These are phyloP conservation scores for Agrotis exclamationis DNA, from an alignment of 2,888 invertebrate species.

Conservation along the genomic window DNA sequence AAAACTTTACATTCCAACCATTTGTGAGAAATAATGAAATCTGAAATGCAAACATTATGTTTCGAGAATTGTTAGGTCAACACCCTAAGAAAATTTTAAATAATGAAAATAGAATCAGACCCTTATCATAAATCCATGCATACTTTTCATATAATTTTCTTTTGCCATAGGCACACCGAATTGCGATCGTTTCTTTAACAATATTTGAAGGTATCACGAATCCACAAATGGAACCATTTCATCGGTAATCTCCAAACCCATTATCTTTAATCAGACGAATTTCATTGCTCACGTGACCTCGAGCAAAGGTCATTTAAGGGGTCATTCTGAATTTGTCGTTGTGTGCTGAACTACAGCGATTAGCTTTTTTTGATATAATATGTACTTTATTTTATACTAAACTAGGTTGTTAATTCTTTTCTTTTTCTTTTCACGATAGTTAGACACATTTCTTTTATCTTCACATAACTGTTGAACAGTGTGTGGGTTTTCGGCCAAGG, in stretches of 20 bases:
- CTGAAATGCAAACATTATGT: not conserved
- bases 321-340: conserved; percentile 19
- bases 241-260: conserved; percentile 27
- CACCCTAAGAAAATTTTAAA: too few relatives aligned
- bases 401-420: too few relatives aligned
- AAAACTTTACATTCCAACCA: not conserved
- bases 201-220: conserved; percentile 33
- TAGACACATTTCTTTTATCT: not conserved
- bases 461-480: not conserved
- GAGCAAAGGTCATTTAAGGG: conserved; percentile 31
- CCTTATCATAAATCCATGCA: too few relatives aligned
- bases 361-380: not conserved
- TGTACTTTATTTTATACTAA: too few relatives aligned
- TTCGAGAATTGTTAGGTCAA: not conserved
- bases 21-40: conserved; percentile 17
- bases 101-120: too few relatives aligned
- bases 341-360: conserved; percentile 14
- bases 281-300: conserved; percentile 39
- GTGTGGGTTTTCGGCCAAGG: not conserved
- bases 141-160: too few relatives aligned
- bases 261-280: conserved; percentile 50
- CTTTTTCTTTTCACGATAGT: too few relatives aligned
- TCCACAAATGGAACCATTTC: conserved; percentile 14
- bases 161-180: conserved; percentile 4
- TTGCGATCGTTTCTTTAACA: conserved; percentile 33